phyloP scores from a whole-genome alignment of 2,113 vertebrate genomes.

The Collichthys lucidus region DNA sequence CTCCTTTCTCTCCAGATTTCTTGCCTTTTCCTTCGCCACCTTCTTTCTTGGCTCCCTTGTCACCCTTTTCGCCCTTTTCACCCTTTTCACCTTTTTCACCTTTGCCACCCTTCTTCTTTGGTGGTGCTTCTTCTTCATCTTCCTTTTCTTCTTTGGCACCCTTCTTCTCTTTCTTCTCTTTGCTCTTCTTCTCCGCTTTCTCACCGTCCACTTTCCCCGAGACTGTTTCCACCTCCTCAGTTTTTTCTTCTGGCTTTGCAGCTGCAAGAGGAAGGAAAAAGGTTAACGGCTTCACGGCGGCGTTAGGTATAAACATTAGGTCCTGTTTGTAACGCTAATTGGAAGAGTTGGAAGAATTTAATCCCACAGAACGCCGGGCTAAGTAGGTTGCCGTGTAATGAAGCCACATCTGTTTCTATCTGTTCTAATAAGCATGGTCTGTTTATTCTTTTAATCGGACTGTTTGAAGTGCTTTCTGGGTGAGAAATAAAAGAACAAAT shows the following conservation, averaged over 20 bases:
- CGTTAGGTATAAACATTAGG: conserved; percentile 12
- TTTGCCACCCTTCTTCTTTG: conserved; percentile 62
- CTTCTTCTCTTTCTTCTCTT: conserved; percentile 82
- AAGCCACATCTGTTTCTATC: conserved; percentile 59
- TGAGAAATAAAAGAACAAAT: conserved; percentile 22
- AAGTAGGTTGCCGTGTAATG: conserved; percentile 61
- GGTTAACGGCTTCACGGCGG: conserved; percentile 7
- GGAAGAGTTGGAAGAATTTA: conserved; percentile 16
- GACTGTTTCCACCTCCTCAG: conserved; percentile 80
- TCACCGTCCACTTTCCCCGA: conserved; percentile 82
- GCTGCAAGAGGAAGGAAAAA: conserved; percentile 63
- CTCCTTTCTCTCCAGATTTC: conserved; percentile 61
- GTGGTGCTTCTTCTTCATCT: conserved; percentile 41
- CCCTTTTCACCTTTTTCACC: conserved; percentile 76
- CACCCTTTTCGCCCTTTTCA: conserved; percentile 67
- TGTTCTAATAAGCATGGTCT: conserved; percentile 56
- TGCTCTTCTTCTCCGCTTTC: conserved; percentile 78
- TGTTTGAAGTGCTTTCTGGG: conserved; percentile 24
- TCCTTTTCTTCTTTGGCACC: conserved; percentile 78
- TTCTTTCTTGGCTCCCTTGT: conserved; percentile 68
- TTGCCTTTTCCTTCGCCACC: conserved; percentile 64
- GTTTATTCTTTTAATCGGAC: conserved; percentile 57
- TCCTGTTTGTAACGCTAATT: conserved; percentile 23
- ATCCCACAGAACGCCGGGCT: conserved; percentile 4
- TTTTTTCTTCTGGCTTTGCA: conserved; percentile 77